A percentile compares a stretch with the other conserved stretches of the same genome.
Conservation (phyloP, 2,797 vertebrate species). For the Sandelia bainsii region DNA sequence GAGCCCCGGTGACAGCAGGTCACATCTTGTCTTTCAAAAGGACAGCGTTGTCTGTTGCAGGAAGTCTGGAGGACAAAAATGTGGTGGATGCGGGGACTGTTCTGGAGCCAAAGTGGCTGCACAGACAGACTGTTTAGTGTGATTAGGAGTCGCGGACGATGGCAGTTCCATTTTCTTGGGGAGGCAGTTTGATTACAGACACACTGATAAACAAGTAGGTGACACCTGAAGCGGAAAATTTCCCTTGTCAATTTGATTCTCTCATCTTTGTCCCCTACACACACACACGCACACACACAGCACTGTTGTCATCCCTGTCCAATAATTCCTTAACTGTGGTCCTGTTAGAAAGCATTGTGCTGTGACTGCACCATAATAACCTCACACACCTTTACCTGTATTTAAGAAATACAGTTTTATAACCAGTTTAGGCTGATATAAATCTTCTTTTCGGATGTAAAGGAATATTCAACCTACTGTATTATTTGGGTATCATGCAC, state of each 20-base stretch:
- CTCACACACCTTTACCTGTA: conserved; percentile 27
- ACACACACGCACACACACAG: neutral
- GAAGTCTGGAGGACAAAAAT: conserved; percentile 12
- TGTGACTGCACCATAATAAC: conserved; percentile 44
- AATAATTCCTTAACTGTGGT: conserved; percentile 35
- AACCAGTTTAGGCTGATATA: neutral
- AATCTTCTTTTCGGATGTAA: too few species aligned
- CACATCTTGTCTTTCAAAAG: conserved; percentile 25
- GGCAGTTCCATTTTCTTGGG: conserved; percentile 31
- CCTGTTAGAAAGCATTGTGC: conserved; percentile 43
- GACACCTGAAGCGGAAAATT: conserved; percentile 58
- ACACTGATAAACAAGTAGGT: conserved; percentile 59
- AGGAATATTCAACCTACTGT: too few species aligned
- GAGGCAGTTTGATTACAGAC: conserved; percentile 54
- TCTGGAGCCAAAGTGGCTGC: conserved; percentile 2
- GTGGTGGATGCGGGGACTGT: conserved; percentile 6
- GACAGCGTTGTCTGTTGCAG: conserved; percentile 7
- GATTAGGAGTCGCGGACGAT: conserved; percentile 15
- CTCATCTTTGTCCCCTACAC: conserved; percentile 4
- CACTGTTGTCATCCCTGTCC: conserved; percentile 23
- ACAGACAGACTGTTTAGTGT: conserved; percentile 3
- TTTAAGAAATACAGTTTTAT: neutral
- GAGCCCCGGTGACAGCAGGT: conserved; percentile 27
- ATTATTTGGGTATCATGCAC: too few species aligned
- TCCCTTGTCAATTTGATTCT: conserved; percentile 51